These are phyloP conservation scores for Gerris lacustris DNA, from an alignment of 2,888 invertebrate species.

Conservation along the genomic window DNA sequence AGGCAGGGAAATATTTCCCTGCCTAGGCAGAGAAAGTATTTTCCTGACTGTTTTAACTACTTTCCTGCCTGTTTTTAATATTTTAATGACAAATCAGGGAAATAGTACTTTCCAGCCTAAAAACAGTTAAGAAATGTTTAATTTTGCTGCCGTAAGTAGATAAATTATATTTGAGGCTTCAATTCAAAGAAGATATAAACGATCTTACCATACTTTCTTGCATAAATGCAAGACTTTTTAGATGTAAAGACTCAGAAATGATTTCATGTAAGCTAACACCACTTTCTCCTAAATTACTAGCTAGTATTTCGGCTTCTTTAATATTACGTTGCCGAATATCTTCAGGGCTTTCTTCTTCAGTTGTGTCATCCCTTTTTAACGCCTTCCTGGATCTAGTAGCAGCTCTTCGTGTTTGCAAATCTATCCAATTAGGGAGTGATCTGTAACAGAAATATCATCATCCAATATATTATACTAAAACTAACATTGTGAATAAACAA, in stretches of 20 bases:
- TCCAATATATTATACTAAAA: neutral
- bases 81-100: too few species aligned
- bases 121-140: too few species aligned
- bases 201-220: constrained; percentile 74
- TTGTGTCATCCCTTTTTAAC: constrained; percentile 36
- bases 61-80: too few species aligned
- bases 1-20: too few species aligned
- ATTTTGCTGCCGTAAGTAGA: too few species aligned
- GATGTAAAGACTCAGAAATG: constrained; percentile 65
- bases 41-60: too few species aligned
- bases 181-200: neutral
- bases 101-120: too few species aligned
- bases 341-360: constrained; percentile 63
- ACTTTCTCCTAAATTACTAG: constrained; percentile 79
- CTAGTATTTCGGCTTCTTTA: constrained; percentile 85
- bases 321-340: constrained; percentile 66
- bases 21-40: too few species aligned
- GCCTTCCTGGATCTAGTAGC: constrained; percentile 32
- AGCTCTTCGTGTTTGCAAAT: constrained; percentile 41
- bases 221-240: constrained; percentile 74
- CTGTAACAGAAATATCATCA: constrained; percentile 36
- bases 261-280: constrained; percentile 75
- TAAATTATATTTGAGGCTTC: too few species aligned
- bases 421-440: constrained; percentile 66
- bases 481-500: too few species aligned